phyloP scores from a whole-genome alignment of 1,140 invertebrate species.

The Callitettix versicolor region DNA sequence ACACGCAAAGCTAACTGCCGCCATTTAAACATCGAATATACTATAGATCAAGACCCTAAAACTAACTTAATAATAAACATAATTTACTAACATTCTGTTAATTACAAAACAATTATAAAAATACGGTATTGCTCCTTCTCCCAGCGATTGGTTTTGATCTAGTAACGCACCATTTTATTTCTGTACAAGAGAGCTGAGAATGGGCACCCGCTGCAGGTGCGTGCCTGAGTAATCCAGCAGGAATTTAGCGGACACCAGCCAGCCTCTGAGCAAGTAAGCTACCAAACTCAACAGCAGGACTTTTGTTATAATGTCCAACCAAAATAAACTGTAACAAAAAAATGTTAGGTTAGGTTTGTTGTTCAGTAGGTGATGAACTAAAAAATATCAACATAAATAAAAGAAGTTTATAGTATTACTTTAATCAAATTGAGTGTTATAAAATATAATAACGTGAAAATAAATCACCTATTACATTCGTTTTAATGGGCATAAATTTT shows the following conservation, averaged over 20 bases:
- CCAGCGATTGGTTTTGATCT: too few species aligned
- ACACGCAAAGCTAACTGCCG: too few species aligned
- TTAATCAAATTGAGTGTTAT: not conserved
- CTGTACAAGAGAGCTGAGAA: not conserved
- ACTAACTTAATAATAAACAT: too few species aligned
- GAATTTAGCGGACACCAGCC: not conserved
- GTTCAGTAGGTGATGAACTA: too few species aligned
- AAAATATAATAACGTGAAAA: not conserved
- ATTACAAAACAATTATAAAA: too few species aligned
- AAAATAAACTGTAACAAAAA: slow-evolving; percentile 6
- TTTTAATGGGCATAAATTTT: not conserved
- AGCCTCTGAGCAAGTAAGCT: not conserved
- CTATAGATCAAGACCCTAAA: too few species aligned
- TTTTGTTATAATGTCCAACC: slow-evolving; percentile 8
- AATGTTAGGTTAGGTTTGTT: not conserved
- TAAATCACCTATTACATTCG: not conserved
- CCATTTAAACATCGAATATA: too few species aligned
- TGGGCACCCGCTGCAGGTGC: not conserved
- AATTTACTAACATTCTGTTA: too few species aligned
- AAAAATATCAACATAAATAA: too few species aligned
- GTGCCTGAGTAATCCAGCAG: slow-evolving; percentile 3
- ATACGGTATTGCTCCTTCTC: too few species aligned
- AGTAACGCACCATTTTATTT: too few species aligned
- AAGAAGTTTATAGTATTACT: not conserved
- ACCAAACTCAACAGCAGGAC: not conserved